Evolutionary conservation across 1,140 invertebrate genomes (phyloP).

Genomic region (Monomorium pharaonis): DNA sequence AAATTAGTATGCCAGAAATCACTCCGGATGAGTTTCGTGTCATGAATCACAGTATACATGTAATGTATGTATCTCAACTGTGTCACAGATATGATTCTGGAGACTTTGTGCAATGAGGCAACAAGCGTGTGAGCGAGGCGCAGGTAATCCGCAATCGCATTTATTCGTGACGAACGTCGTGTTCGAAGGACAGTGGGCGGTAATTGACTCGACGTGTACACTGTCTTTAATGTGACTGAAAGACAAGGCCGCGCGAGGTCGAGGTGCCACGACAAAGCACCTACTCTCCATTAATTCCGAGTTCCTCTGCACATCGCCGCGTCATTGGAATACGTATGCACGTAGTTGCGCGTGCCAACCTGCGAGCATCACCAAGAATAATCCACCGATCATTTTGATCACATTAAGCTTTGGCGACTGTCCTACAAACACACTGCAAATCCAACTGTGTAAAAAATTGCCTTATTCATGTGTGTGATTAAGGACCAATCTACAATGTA

Average conservation of each 20-base stretch:
- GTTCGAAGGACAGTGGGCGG: slow-evolving; percentile 30
- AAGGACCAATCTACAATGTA: too few relatives aligned
- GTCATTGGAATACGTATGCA: slow-evolving; percentile 23
- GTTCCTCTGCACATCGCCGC: slow-evolving; percentile 19
- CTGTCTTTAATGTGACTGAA: slow-evolving; percentile 22
- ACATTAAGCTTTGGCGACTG: too few relatives aligned
- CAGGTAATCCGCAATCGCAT: neutral
- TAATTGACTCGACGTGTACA: slow-evolving; percentile 37
- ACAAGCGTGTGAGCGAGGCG: neutral
- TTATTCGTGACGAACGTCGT: slow-evolving; percentile 4
- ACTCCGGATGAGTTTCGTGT: neutral
- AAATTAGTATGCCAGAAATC: slow-evolving; percentile 14
- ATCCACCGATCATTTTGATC: too few relatives aligned
- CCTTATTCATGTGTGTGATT: too few relatives aligned
- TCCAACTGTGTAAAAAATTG: too few relatives aligned
- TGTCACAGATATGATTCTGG: slow-evolving; percentile 9
- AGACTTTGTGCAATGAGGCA: neutral
- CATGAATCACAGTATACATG: neutral
- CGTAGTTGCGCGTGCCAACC: neutral
- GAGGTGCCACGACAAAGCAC: slow-evolving; percentile 36
- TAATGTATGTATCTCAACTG: neutral
- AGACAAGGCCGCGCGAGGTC: slow-evolving; percentile 58
- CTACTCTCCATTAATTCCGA: slow-evolving; percentile 49
- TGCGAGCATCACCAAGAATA: neutral
- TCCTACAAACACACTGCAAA: too few relatives aligned